Conservation (phyloP, 2,888 invertebrate species). For the Drosophila leonis region DNA sequence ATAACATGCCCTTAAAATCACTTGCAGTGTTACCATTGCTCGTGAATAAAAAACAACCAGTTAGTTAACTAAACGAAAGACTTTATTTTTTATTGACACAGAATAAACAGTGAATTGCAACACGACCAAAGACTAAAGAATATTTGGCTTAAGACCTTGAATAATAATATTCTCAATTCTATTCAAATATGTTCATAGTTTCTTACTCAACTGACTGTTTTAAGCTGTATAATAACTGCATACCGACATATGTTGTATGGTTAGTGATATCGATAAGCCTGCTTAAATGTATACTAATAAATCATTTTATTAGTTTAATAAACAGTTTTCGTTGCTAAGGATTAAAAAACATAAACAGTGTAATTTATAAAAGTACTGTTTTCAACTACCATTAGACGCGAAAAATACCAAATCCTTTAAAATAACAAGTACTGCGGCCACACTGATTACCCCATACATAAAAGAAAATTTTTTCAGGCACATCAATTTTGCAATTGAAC, state of each 20-base stretch:
- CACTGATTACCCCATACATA: constrained; percentile 57
- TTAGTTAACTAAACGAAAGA: background rate
- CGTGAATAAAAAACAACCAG: background rate
- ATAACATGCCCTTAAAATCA: background rate
- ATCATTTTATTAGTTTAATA: background rate
- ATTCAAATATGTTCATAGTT: too few relatives aligned
- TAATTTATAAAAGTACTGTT: constrained; percentile 1
- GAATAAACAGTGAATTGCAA: background rate
- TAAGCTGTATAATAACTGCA: background rate
- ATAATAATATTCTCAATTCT: background rate
- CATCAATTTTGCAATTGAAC: constrained; percentile 40
- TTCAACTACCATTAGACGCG: background rate
- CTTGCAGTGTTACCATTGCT: background rate
- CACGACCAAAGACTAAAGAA: background rate
- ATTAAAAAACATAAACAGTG: background rate
- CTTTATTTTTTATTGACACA: background rate
- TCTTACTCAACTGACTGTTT: background rate
- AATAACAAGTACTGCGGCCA: constrained; percentile 7
- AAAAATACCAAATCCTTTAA: constrained; percentile 10
- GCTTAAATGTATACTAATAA: background rate
- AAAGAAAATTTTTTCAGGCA: constrained; percentile 57
- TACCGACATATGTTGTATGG: too few relatives aligned
- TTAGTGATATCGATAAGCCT: too few relatives aligned
- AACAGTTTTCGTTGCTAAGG: background rate
- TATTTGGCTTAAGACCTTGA: background rate